These are phyloP conservation scores for Meteorus cinctellus DNA, from an alignment of 2,888 invertebrate species.

Conservation along the genomic window DNA sequence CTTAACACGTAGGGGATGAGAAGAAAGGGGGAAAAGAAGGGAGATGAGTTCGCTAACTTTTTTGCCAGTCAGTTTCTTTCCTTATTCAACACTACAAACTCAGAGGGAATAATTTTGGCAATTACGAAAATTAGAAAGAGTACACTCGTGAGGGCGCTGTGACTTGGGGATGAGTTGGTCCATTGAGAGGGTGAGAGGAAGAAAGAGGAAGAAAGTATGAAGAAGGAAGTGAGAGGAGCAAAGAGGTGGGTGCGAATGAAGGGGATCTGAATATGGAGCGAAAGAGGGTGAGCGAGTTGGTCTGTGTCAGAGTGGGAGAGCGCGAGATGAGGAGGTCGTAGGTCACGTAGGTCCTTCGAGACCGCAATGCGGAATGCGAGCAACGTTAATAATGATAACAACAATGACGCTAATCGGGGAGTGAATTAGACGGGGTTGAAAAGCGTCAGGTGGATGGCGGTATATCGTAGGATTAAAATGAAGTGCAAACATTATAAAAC, in stretches of 20 bases:
- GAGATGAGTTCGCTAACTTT: too few relatives aligned
- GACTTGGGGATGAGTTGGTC: conserved; percentile 36
- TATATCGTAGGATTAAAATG: not conserved
- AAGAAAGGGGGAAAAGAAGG: too few relatives aligned
- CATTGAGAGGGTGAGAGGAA: conserved; percentile 33
- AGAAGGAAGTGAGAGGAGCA: not conserved
- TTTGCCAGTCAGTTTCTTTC: not conserved
- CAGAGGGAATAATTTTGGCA: conserved; percentile 39
- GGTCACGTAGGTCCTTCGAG: conserved; percentile 59
- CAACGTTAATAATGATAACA: conserved; percentile 48
- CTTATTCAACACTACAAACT: conserved; percentile 25
- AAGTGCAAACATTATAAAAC: not conserved
- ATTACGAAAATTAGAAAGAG: conserved; percentile 42
- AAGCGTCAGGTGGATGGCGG: not conserved
- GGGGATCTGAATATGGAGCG: conserved; percentile 1
- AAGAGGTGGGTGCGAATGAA: conserved; percentile 7
- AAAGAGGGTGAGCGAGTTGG: conserved; percentile 35
- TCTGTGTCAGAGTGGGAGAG: conserved; percentile 17
- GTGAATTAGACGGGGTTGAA: conserved; percentile 18
- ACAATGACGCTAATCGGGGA: conserved; percentile 43
- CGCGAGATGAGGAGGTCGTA: conserved; percentile 51
- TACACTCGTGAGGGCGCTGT: conserved; percentile 38
- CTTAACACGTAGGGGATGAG: too few relatives aligned
- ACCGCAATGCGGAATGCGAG: conserved; percentile 54
- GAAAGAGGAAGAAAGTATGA: conserved; percentile 26